A percentile compares a stretch with the other conserved stretches of the same genome.
Evolutionary conservation across 2,888 invertebrate species (phyloP).

Genomic region (Agrochola lychnidis): DNA sequence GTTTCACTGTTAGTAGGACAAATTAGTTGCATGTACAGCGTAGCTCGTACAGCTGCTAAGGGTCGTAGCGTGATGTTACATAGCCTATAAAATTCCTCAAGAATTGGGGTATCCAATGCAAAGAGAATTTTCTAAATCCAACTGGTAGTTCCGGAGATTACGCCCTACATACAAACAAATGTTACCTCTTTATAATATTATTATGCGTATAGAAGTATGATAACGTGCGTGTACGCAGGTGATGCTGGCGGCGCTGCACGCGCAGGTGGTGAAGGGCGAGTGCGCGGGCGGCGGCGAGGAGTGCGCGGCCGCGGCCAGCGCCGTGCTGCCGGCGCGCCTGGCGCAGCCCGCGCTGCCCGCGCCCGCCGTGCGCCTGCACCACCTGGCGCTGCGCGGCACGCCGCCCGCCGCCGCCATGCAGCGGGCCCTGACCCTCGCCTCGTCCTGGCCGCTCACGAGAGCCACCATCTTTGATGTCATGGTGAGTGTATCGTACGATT

Average conservation of each 20-base stretch:
- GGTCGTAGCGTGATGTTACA: too few species aligned
- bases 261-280: constrained; percentile 97
- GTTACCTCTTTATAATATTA: too few species aligned
- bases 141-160: too few species aligned
- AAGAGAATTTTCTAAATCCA: too few species aligned
- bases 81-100: too few species aligned
- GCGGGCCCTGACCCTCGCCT: constrained; percentile 97
- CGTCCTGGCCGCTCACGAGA: constrained; percentile 97
- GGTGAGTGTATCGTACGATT: constrained; percentile 86
- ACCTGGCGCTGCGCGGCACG: constrained; percentile 97
- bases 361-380: constrained; percentile 97
- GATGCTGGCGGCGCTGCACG: constrained; percentile 98
- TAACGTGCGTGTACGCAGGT: constrained; percentile 89
- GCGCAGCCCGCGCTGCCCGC: constrained; percentile 95
- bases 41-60: too few species aligned
- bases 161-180: too few species aligned
- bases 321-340: constrained; percentile 94
- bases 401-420: constrained; percentile 96
- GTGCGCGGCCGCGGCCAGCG: constrained; percentile 94
- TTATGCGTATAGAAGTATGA: too few species aligned
- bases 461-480: constrained; percentile 98
- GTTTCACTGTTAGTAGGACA: too few species aligned
- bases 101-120: too few species aligned
- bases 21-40: too few species aligned
- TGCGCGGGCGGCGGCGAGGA: constrained; percentile 92